Conservation (phyloP, 2,797 vertebrate genomes). For the Coranthus polyacanthus region DNA sequence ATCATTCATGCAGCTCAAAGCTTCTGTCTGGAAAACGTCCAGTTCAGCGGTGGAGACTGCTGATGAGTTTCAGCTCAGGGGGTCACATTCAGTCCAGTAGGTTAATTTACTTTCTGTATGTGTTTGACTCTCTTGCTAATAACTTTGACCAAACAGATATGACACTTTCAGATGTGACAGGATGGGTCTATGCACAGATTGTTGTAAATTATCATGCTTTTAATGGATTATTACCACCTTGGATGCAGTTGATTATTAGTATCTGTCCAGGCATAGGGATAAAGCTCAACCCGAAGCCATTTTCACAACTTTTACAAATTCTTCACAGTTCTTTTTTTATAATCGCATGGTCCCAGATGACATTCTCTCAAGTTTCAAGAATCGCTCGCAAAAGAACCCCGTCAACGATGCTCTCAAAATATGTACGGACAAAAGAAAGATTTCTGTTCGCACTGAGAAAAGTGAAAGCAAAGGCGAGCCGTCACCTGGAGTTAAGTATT, state of each 20-base stretch:
- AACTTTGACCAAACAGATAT: conserved; percentile 28
- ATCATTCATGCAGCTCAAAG: conserved; percentile 47
- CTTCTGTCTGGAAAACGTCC: conserved; percentile 52
- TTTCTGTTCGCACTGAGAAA: not conserved
- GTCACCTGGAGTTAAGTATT: conserved; percentile 19
- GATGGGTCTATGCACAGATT: not conserved
- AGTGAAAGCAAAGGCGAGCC: not conserved
- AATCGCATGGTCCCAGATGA: not conserved
- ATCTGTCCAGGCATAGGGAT: not conserved
- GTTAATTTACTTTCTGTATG: conserved; percentile 50
- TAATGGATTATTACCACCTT: conserved; percentile 3
- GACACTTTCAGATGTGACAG: conserved; percentile 9
- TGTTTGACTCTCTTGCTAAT: conserved; percentile 23
- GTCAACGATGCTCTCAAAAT: not conserved
- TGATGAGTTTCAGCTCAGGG: conserved; percentile 53
- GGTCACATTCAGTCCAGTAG: conserved; percentile 58
- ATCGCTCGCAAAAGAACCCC: not conserved
- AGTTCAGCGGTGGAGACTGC: conserved; percentile 48
- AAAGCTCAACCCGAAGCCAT: not conserved
- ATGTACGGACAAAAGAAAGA: not conserved
- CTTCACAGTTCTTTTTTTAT: not conserved
- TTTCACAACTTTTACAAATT: not conserved
- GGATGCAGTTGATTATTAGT: not conserved
- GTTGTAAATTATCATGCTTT: not conserved
- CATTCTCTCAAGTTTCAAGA: not conserved